A percentile compares a stretch with the other conserved stretches of the same genome.
Conservation (phyloP, 2,888 invertebrate species). For the Melanargia galathea region DNA sequence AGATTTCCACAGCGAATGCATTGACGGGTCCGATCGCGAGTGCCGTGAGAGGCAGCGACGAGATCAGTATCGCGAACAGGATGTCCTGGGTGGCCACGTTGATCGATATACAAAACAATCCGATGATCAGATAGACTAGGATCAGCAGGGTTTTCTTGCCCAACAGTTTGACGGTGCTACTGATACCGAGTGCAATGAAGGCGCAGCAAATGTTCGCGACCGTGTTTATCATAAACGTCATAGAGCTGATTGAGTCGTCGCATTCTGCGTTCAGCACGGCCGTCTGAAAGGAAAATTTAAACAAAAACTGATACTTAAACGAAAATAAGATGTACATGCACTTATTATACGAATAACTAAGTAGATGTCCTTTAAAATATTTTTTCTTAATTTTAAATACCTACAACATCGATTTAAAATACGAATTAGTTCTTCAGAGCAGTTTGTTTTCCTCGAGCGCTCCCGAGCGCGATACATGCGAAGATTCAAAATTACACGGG, state of each 20-base stretch:
- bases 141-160: constrained; percentile 70
- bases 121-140: constrained; percentile 56
- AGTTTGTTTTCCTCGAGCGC: no score
- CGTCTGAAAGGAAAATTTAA: constrained; percentile 52
- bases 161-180: constrained; percentile 62
- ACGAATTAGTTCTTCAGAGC: no score
- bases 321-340: no score
- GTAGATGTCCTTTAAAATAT: no score
- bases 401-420: no score
- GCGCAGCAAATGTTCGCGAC: constrained; percentile 62
- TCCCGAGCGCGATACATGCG: no score
- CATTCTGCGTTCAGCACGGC: constrained; percentile 50
- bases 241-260: constrained; percentile 60
- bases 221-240: constrained; percentile 64
- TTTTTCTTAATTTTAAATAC: no score
- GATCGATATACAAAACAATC: constrained; percentile 59
- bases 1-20: constrained; percentile 71
- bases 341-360: no score
- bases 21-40: constrained; percentile 71
- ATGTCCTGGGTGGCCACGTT: constrained; percentile 67
- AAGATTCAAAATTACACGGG: no score
- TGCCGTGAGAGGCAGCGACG: constrained; percentile 62
- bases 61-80: constrained; percentile 64
- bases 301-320: no score
- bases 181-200: constrained; percentile 57